Conservation (phyloP, 2,888 invertebrate species). For the Xestia xanthographa region DNA sequence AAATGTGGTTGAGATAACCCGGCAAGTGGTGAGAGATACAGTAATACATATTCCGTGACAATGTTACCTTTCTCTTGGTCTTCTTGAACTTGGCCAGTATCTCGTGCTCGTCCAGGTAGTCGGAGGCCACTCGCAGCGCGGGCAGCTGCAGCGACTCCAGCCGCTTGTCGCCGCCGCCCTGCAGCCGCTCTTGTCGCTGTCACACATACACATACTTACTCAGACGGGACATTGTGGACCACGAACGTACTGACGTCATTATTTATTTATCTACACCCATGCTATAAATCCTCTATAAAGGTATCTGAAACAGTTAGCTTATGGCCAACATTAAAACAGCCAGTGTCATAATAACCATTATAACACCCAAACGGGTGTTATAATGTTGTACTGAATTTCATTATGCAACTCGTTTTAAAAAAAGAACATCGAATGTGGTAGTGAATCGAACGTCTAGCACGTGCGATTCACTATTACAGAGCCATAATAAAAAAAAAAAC, state of each 20-base stretch:
- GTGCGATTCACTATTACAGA: no score
- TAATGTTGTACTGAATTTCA: no score
- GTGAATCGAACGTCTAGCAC: no score
- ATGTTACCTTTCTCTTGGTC: constrained; percentile 93
- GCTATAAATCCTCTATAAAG: no score
- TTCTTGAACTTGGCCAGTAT: constrained; percentile 96
- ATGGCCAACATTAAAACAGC: no score
- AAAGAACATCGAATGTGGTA: no score
- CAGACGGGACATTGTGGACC: neutral
- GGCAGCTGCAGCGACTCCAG: constrained; percentile 94
- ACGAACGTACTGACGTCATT: neutral
- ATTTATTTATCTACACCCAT: no score
- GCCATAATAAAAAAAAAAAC: no score
- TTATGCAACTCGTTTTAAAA: no score
- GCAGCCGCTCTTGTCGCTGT: constrained; percentile 76
- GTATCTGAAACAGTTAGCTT: no score
- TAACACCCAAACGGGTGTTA: no score
- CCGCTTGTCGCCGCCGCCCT: constrained; percentile 88
- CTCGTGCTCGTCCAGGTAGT: constrained; percentile 97
- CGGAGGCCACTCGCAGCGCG: constrained; percentile 94
- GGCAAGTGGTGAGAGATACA: neutral
- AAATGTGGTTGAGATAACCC: neutral
- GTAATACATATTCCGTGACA: neutral
- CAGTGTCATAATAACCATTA: no score
- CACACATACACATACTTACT: neutral